A percentile compares a stretch with the other conserved stretches of the same genome.
Evolutionary conservation across 2,113 vertebrate genomes (phyloP).

Genomic region (Phylloscopus whistleri): DNA sequence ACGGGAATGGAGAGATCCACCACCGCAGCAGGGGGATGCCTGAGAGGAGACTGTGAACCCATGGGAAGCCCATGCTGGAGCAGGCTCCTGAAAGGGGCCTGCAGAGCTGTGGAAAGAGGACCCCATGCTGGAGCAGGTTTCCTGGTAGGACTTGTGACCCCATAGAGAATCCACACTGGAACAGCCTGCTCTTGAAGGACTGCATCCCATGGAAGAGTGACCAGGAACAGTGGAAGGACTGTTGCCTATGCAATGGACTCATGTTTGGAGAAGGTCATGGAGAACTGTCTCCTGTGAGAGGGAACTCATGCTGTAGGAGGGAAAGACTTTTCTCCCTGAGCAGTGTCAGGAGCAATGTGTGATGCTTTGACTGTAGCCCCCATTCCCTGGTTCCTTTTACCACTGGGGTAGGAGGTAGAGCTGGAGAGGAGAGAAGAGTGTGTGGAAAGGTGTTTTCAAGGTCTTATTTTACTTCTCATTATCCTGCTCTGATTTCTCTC

Average conservation of each 20-base stretch:
- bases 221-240: not conserved
- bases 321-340: not conserved
- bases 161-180: too few species aligned
- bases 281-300: not conserved
- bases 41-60: not conserved
- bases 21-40: too few species aligned
- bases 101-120: not conserved
- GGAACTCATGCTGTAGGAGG: not conserved
- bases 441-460: not conserved
- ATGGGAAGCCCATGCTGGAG: not conserved
- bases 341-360: not conserved
- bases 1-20: not conserved
- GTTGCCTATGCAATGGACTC: not conserved
- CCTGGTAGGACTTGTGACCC: not conserved
- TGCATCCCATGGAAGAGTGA: not conserved
- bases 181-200: not conserved
- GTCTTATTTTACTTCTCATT: not conserved
- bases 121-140: not conserved
- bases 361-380: too few species aligned
- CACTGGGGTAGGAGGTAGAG: not conserved
- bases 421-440: not conserved
- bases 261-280: not conserved
- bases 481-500: not conserved
- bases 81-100: not conserved
- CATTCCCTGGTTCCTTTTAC: not conserved